phyloP scores from a whole-genome alignment of 2,888 invertebrate genomes.

The Bibio marci region DNA sequence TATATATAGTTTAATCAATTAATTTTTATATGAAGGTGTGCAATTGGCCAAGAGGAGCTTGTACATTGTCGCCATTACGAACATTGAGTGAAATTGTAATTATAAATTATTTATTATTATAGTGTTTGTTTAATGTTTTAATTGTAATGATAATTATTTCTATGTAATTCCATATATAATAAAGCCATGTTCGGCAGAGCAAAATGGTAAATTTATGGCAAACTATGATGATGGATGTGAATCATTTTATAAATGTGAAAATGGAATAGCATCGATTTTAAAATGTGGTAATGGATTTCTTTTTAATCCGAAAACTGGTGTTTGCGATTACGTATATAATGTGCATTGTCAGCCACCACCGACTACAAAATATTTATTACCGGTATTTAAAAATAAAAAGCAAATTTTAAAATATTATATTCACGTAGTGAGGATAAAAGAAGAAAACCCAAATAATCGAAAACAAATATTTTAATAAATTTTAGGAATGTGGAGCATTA shows the following conservation, averaged over 20 bases:
- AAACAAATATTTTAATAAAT: background rate
- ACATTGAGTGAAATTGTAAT: background rate
- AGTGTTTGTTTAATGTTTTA: no score
- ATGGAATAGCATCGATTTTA: background rate
- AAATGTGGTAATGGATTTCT: background rate
- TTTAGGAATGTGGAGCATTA: background rate
- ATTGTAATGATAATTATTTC: no score
- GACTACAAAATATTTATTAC: background rate
- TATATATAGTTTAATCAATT: no score
- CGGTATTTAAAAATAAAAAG: background rate
- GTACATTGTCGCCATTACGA: no score
- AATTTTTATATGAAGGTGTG: background rate
- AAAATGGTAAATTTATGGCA: background rate
- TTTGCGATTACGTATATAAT: background rate
- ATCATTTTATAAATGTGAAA: background rate
- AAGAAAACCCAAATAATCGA: no score
- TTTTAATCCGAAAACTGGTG: background rate
- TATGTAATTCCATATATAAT: no score
- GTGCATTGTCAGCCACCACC: background rate
- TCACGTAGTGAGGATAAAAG: background rate
- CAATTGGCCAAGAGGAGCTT: background rate
- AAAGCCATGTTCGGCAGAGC: background rate
- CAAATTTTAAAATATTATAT: no score
- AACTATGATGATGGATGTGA: background rate
- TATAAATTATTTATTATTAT: no score